Evolutionary conservation across 2,113 vertebrate species (phyloP).

Genomic region (Eulemur macaco): DNA sequence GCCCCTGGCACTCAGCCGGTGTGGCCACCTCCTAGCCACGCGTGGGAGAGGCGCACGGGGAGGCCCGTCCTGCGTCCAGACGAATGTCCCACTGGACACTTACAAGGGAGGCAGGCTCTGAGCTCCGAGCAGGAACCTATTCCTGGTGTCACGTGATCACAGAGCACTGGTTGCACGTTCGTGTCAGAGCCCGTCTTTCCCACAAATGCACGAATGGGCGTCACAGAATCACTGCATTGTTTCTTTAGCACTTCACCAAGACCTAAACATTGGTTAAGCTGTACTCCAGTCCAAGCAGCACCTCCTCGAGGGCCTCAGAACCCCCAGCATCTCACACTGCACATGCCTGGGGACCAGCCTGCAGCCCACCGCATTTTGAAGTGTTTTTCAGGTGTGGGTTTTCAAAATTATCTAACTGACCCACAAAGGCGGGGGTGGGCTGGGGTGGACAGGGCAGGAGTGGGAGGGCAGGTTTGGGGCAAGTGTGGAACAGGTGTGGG

Average conservation of each 20-base stretch:
- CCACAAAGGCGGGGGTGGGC: no score
- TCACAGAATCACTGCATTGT: neutral
- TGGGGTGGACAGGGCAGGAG: no score
- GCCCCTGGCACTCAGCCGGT: neutral
- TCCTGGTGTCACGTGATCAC: neutral
- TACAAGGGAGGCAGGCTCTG: neutral
- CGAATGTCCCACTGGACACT: neutral
- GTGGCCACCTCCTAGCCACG: neutral
- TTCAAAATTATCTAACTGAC: no score
- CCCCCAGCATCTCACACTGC: no score
- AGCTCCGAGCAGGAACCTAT: neutral
- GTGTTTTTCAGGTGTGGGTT: neutral
- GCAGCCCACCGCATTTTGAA: neutral
- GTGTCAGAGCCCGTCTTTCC: neutral
- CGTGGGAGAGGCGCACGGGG: neutral
- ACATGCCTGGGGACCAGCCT: no score
- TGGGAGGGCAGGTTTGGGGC: neutral
- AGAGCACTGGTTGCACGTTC: no score
- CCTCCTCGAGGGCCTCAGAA: neutral
- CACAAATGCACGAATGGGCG: neutral
- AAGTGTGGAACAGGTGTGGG: no score
- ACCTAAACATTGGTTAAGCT: neutral
- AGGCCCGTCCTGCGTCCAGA: no score
- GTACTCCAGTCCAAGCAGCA: neutral
- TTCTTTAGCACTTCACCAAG: neutral